These are phyloP conservation scores for Actenoides hombroni DNA, from an alignment of 2,113 vertebrate species.

Conservation along the genomic window DNA sequence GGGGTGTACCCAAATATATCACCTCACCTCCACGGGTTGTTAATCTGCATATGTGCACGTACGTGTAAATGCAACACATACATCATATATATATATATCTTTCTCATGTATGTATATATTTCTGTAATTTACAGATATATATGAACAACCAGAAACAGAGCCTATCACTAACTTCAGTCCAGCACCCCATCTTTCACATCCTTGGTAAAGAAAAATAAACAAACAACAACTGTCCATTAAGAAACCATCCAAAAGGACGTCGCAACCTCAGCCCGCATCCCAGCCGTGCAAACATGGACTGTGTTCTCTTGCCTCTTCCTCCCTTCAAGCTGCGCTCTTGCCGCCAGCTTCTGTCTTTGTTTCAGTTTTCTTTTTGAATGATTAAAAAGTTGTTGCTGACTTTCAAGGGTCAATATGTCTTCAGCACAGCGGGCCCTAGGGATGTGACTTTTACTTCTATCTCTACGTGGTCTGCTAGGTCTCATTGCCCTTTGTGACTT, in stretches of 20 bases:
- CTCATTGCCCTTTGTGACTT: background rate
- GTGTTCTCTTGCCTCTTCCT: background rate
- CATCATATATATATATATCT: background rate
- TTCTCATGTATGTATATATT: background rate
- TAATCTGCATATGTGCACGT: background rate
- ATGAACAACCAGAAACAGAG: background rate
- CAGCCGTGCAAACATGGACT: background rate
- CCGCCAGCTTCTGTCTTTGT: background rate
- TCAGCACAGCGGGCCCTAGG: background rate
- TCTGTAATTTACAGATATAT: background rate
- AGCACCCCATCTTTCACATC: background rate
- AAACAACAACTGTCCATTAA: background rate
- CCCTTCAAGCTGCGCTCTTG: background rate
- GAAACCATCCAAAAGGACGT: background rate
- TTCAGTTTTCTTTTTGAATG: background rate
- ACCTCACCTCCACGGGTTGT: rapidly evolving
- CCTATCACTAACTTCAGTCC: background rate
- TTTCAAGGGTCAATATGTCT: background rate
- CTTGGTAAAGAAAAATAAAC: background rate
- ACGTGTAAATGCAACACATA: no score
- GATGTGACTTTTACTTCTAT: background rate
- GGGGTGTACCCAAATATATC: background rate
- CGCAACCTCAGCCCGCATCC: rapidly evolving
- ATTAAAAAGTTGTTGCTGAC: background rate
- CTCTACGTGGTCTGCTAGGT: background rate